Conservation (phyloP, 2,888 invertebrate genomes). For the Globia sparganii region DNA sequence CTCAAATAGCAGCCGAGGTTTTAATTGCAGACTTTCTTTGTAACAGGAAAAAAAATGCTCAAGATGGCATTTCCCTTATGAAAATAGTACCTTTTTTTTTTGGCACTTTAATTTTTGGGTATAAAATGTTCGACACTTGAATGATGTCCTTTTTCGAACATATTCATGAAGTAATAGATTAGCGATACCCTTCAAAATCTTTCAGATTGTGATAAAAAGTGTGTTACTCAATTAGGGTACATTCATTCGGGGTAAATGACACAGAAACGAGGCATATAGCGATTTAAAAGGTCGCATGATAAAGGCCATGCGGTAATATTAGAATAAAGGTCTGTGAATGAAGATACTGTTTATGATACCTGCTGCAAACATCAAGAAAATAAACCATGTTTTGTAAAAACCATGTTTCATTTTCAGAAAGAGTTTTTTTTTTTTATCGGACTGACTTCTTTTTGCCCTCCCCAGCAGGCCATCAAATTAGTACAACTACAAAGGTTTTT, state of each 20-base stretch:
- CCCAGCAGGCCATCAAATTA: conserved; percentile 30
- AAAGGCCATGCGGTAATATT: background rate
- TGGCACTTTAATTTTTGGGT: too few species aligned
- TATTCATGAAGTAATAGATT: too few species aligned
- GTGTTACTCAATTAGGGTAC: too few species aligned
- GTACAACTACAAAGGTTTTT: conserved; percentile 27
- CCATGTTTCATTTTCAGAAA: background rate
- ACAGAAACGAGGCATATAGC: background rate
- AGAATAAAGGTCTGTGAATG: background rate
- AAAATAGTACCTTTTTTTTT: too few species aligned
- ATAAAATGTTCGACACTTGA: too few species aligned
- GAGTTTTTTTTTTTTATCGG: background rate
- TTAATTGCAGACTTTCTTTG: too few species aligned
- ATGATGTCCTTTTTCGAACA: too few species aligned
- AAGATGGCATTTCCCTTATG: too few species aligned
- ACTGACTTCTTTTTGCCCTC: background rate
- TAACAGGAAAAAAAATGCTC: too few species aligned
- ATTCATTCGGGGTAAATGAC: background rate
- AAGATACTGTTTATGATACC: background rate
- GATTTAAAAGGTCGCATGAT: background rate
- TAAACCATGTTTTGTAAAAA: conserved; percentile 5
- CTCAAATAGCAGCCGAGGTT: too few species aligned
- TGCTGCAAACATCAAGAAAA: background rate
- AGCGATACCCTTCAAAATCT: background rate
- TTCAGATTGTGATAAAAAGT: too few species aligned